Base-by-base conservation (phyloP, 2,888 invertebrate genomes). In the Thyatira batis region DNA sequence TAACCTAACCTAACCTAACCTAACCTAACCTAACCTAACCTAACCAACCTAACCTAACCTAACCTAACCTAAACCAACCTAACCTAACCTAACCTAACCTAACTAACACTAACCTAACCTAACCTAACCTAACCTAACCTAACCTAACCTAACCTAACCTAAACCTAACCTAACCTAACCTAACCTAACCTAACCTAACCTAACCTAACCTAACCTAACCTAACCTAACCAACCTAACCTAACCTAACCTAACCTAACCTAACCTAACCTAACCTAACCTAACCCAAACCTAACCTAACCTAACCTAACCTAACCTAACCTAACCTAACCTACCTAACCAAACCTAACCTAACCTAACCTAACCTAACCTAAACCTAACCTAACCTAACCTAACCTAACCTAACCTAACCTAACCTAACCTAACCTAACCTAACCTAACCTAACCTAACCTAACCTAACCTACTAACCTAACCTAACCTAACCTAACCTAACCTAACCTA, bases 11-110 rank as follows among this genome's bases (percentile, higher is more conserved):
- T 3, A 8, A 28, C 3, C 3, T 28, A 50, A 50, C 39, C 50
- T 33, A 50, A 50, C 43, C 43, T 39, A 39, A 39, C 43, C 43
- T 39, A 50, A 39, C 50, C 30, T 20, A 44, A 30, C n/a, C 30
- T 30, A 30, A 30, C 30, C 30, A 30, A 30, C 43, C 43, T 17
- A 44, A 44, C 20, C 60, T 60, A 60, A 60, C 60, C 60, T 60
- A 60, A 60, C 60, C 60, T 60, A 60, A 60, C 60, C 60, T 57
- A 57, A 55, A 50, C 55, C 52, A 52, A 52, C 55, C 55, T 55
- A 55, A 55, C 55, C 55, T 52, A 58, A 58, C 58, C 55, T 55
- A 55, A 55, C 58, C 55, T 55, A 58, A 55, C 58, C 58, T 55
- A 53, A 49, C 51, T 50, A 27, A 45, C 43, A 50, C 48, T 49